Evolutionary conservation across 2,113 vertebrate genomes (phyloP).

Genomic region (Marcusenius ussheri): DNA sequence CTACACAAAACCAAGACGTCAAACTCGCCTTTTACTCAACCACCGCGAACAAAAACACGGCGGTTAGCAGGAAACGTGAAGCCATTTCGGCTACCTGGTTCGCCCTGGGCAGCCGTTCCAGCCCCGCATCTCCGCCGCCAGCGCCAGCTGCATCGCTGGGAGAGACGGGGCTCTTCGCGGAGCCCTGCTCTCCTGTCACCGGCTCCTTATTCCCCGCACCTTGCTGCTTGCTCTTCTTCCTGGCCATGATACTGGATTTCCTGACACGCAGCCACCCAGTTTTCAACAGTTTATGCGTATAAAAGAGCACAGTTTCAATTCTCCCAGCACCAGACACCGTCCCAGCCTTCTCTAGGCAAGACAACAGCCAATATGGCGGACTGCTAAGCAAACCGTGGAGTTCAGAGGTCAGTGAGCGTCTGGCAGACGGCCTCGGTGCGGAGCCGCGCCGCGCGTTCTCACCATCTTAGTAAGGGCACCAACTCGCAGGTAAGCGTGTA

Average conservation of each 20-base stretch:
- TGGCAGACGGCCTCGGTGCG: slow-evolving; percentile 52
- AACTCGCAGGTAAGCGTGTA: not conserved
- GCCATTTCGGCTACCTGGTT: slow-evolving; percentile 55
- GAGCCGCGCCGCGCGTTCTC: slow-evolving; percentile 22
- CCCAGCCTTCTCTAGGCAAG: slow-evolving; percentile 72
- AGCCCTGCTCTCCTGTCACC: slow-evolving; percentile 60
- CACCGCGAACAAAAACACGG: not conserved
- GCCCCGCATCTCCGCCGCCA: slow-evolving; percentile 55
- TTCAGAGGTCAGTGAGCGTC: slow-evolving; percentile 68
- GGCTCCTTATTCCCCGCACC: slow-evolving; percentile 62
- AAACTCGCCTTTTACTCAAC: not conserved
- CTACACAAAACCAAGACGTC: not conserved
- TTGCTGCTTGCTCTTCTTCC: slow-evolving; percentile 79
- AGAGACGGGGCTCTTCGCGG: slow-evolving; percentile 62
- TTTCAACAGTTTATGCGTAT: slow-evolving; percentile 53
- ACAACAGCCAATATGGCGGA: slow-evolving; percentile 97
- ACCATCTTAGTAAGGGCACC: slow-evolving; percentile 60
- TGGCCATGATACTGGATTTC: slow-evolving; percentile 64
- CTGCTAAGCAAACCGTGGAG: slow-evolving; percentile 66
- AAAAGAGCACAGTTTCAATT: slow-evolving; percentile 54
- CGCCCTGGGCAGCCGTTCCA: slow-evolving; percentile 66
- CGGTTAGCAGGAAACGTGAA: not conserved
- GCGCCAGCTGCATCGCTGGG: slow-evolving; percentile 63
- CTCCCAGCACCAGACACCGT: slow-evolving; percentile 58
- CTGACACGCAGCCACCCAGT: slow-evolving; percentile 50